Conservation (phyloP, 1,140 invertebrate species). For the Frieseomelitta varia region DNA sequence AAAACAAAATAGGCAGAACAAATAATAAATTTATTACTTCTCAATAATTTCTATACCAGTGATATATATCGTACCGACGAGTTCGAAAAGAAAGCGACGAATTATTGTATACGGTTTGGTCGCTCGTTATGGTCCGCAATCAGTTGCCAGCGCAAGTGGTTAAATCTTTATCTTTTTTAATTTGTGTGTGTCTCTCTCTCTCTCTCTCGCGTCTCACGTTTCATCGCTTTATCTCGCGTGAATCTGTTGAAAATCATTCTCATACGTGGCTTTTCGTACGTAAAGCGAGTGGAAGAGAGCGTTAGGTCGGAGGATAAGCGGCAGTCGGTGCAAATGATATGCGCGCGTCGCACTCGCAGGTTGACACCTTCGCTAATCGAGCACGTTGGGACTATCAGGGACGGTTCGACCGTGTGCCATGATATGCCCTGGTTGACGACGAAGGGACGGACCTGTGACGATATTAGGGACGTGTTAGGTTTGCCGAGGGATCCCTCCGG, state of each 20-base stretch:
- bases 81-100: too few relatives aligned
- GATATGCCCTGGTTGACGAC: slow-evolving; percentile 66
- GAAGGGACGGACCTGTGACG: slow-evolving; percentile 72
- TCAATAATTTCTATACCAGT: too few relatives aligned
- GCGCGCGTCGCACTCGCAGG: slow-evolving; percentile 58
- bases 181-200: too few relatives aligned
- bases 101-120: too few relatives aligned
- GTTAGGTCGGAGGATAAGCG: not conserved
- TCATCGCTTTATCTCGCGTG: too few relatives aligned
- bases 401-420: slow-evolving; percentile 58
- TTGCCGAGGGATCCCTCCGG: slow-evolving; percentile 74
- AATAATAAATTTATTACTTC: too few relatives aligned
- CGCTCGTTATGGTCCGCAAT: too few relatives aligned
- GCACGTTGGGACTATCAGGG: slow-evolving; percentile 70
- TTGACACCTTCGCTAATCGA: slow-evolving; percentile 74
- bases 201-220: too few relatives aligned
- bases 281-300: not conserved
- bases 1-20: too few relatives aligned
- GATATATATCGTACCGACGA: too few relatives aligned
- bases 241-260: not conserved
- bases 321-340: slow-evolving; percentile 41
- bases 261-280: too few relatives aligned
- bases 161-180: not conserved
- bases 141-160: too few relatives aligned
- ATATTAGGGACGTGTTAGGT: slow-evolving; percentile 80